Conservation (phyloP, 2,113 vertebrate genomes). For the Melanerpes formicivorus region DNA sequence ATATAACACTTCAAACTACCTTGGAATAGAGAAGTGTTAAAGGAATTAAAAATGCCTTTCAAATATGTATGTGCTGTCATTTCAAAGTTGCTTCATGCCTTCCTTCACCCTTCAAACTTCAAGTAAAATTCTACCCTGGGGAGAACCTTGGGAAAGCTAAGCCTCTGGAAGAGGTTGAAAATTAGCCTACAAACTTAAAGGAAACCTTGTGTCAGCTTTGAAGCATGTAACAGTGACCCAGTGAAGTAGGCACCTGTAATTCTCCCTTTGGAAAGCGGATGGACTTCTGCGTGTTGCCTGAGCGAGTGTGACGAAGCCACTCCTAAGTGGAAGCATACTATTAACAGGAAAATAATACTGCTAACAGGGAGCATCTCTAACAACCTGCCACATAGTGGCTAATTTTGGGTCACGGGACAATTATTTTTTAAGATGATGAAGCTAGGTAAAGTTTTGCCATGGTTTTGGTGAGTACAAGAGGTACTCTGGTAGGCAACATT, state of each 20-base stretch:
- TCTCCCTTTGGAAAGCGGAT: background rate
- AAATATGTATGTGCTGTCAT: background rate
- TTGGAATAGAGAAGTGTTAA: background rate
- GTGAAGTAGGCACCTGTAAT: background rate
- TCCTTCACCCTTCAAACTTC: background rate
- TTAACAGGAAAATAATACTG: background rate
- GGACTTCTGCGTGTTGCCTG: background rate
- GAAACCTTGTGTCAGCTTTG: background rate
- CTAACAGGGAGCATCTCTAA: background rate
- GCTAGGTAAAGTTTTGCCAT: background rate
- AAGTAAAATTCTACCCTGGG: background rate
- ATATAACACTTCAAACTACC: slow-evolving; percentile 21
- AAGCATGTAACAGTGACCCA: background rate
- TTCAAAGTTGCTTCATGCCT: background rate
- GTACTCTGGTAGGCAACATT: background rate
- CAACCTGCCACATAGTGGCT: background rate
- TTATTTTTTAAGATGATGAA: background rate
- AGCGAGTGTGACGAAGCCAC: background rate
- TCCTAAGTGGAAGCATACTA: background rate
- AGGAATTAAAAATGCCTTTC: slow-evolving; percentile 20
- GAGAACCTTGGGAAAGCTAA: background rate
- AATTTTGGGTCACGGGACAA: background rate
- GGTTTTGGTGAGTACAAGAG: background rate
- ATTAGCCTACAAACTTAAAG: background rate
- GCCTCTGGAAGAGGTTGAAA: background rate